These are phyloP conservation scores for Mythimna vitellina DNA, from an alignment of 2,888 invertebrate species.

Conservation along the genomic window DNA sequence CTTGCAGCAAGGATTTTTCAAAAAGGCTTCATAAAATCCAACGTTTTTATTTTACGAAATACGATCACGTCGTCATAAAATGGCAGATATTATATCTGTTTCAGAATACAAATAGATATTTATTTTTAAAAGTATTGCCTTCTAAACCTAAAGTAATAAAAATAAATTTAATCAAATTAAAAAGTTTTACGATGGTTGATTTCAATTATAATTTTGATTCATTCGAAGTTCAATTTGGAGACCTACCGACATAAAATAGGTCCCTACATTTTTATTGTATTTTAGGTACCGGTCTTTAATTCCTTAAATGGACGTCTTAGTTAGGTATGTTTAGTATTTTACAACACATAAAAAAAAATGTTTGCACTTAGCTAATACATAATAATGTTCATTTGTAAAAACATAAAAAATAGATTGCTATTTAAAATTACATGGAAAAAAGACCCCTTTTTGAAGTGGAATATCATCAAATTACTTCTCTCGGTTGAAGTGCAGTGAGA, in stretches of 20 bases:
- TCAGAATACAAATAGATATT: conserved; percentile 22
- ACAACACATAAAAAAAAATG: too few species aligned
- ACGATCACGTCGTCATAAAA: conserved; percentile 32
- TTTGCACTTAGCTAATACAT: too few species aligned
- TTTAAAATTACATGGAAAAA: too few species aligned
- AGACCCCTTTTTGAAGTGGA: too few species aligned
- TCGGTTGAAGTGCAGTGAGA: too few species aligned
- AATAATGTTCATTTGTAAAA: too few species aligned
- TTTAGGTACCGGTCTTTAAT: background rate
- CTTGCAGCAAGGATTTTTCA: conserved; percentile 6
- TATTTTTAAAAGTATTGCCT: conserved; percentile 5
- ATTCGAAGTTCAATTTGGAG: conserved; percentile 4
- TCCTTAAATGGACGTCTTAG: background rate
- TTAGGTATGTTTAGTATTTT: background rate
- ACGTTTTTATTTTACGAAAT: conserved; percentile 16
- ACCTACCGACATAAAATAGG: background rate
- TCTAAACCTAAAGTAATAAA: background rate
- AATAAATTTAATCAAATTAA: conserved; percentile 8
- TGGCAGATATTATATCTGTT: conserved; percentile 17
- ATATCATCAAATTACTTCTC: too few species aligned
- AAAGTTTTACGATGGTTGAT: background rate
- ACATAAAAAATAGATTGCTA: too few species aligned
- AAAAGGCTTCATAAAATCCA: conserved; percentile 7
- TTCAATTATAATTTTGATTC: conserved; percentile 18
- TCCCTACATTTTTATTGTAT: background rate